Evolutionary conservation across 2,113 vertebrate genomes (phyloP).

Genomic region (Equus przewalskii): DNA sequence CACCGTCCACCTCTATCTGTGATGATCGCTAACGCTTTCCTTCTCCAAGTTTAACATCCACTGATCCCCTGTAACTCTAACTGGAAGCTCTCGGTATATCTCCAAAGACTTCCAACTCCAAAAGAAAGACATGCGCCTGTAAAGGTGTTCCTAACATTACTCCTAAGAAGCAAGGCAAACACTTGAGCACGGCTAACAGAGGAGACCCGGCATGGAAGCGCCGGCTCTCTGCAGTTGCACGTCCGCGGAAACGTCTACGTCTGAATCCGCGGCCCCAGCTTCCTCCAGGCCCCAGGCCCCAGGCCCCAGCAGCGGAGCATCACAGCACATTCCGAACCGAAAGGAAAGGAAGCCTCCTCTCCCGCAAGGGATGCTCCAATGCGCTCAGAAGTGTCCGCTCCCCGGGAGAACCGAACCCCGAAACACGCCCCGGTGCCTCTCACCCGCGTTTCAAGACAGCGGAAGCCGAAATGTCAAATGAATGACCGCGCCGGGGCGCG

Average conservation of each 20-base stretch:
- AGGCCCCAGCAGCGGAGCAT: constrained; percentile 4
- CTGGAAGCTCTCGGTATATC: constrained; percentile 24
- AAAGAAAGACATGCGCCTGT: not conserved
- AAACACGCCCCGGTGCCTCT: not conserved
- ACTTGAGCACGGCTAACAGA: not conserved
- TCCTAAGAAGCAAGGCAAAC: not conserved
- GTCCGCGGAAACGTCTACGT: constrained; percentile 68
- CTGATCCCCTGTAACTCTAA: constrained; percentile 9
- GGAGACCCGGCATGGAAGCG: not conserved
- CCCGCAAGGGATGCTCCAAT: constrained; percentile 34
- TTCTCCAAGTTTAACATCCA: constrained; percentile 47
- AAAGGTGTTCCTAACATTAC: constrained; percentile 6
- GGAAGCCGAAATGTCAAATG: constrained; percentile 60
- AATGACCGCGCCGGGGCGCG: constrained; percentile 47
- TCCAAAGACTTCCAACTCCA: constrained; percentile 55
- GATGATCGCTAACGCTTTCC: not conserved
- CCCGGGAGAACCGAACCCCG: not conserved
- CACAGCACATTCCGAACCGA: not conserved
- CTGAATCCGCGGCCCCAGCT: constrained; percentile 70
- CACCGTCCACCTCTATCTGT: not conserved
- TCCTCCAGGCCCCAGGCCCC: constrained; percentile 76
- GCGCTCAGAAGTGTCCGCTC: constrained; percentile 16
- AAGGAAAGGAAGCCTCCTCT: not conserved
- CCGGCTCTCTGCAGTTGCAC: constrained; percentile 72
- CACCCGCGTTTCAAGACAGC: not conserved